Evolutionary conservation across 2,888 invertebrate genomes (phyloP).

Genomic region (Agonopterix arenella): DNA sequence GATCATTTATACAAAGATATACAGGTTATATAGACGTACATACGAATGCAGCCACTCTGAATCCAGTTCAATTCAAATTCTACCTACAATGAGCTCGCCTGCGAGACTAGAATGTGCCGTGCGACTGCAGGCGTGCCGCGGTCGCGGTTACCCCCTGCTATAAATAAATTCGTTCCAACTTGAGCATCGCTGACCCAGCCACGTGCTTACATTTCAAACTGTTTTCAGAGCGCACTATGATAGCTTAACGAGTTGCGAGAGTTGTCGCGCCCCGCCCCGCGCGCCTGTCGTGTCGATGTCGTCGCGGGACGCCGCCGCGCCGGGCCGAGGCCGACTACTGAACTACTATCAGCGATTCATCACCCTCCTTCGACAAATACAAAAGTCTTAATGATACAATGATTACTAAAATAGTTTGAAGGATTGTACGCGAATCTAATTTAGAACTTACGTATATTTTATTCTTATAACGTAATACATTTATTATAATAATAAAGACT

Average conservation of each 20-base stretch:
- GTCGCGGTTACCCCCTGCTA: too few species aligned
- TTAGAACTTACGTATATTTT: conserved; percentile 48
- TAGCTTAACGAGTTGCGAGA: too few species aligned
- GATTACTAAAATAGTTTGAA: conserved; percentile 47
- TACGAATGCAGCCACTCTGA: conserved; percentile 32
- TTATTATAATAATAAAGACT: conserved; percentile 67
- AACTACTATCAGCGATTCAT: too few species aligned
- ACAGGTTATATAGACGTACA: conserved; percentile 22
- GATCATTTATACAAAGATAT: conserved; percentile 3
- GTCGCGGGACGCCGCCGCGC: too few species aligned
- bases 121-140: too few species aligned
- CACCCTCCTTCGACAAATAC: conserved; percentile 15
- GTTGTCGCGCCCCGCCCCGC: too few species aligned
- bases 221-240: conserved; percentile 28
- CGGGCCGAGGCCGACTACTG: too few species aligned
- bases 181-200: conserved; percentile 17
- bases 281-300: too few species aligned
- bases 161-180: conserved; percentile 24
- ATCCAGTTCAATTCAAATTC: conserved; percentile 23
- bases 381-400: conserved; percentile 40
- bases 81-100: too few species aligned
- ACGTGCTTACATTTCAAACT: conserved; percentile 15
- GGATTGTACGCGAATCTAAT: conserved; percentile 40
- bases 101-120: too few species aligned
- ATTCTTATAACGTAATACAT: conserved; percentile 44